Base-by-base conservation (phyloP, 2,113 vertebrate genomes). In the Psophia crepitans region DNA sequence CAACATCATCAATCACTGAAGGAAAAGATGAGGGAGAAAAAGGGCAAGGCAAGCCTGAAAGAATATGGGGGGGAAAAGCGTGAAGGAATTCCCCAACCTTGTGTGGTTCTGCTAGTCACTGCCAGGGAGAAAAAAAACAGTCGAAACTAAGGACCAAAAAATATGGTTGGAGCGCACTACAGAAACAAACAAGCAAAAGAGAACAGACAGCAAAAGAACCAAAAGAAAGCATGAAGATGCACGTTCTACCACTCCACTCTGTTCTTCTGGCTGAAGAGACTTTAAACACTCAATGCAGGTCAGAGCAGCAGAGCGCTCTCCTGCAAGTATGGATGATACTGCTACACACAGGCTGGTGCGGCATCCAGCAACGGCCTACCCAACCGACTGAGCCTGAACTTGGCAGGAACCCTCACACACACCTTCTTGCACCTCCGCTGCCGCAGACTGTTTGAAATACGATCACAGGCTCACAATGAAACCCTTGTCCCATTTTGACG, bases 31-130 rank as follows among this genome's bases (percentile, higher is more conserved):
- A 43, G 22, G 8, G 1, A 78, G 4, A 44, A 73, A 57, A 70
- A 2, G 71, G 3, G 15, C n/a, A 91, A 60, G 63, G 56, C 5
- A 68, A 49, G 16, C 73, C 9, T 68, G 39, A 69, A 73, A 54
- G 7, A 60, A 70, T 12, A 35, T 0, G 2, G 1, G 3, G 3
- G 9, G 4, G n/a, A n/a, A 2, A 65, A 92, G 27, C 0, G 0
- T 9, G 8, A 77, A 8, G n/a, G 35, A 89, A 70, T 69, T 15
- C 24, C 33, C 70, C 56, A 81, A 6, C 10, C 13, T 20, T 0
- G 0, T 9, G 5, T 24, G 6, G 26, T 70, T 90, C n/a, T 27
- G 9, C 26, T 60, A 33, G 6, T 32, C 56, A 68, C 30, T 81
- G 32, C 14, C 35, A 44, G 7, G 8, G 23, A 70, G 4, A 20